Evolutionary conservation across 2,113 vertebrate genomes (phyloP).

Genomic region (Callionymus lyra): DNA sequence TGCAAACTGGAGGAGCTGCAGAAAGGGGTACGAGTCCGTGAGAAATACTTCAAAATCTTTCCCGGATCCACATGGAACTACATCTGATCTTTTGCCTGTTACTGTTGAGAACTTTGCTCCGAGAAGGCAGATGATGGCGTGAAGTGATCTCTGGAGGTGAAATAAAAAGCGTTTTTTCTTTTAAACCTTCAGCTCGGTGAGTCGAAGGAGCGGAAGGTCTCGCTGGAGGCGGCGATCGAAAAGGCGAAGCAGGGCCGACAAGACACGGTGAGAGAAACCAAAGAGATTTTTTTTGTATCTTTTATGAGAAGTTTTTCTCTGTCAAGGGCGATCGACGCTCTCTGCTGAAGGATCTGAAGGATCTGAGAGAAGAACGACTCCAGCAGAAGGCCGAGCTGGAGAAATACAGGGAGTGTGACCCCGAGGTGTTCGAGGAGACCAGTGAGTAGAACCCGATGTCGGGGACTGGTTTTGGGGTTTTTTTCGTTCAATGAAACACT

Average conservation of each 20-base stretch:
- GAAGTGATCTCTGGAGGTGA: conserved; percentile 77
- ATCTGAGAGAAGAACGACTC: conserved; percentile 67
- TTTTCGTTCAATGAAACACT: too few relatives aligned
- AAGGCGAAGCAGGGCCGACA: conserved; percentile 83
- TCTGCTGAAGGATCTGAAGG: conserved; percentile 70
- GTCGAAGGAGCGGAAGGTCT: conserved; percentile 67
- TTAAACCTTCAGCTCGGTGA: too few relatives aligned
- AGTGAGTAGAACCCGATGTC: conserved; percentile 72
- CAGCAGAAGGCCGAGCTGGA: conserved; percentile 77
- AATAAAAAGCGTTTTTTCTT: too few relatives aligned
- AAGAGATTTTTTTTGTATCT: not conserved
- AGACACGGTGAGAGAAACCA: conserved; percentile 77
- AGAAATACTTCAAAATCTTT: too few relatives aligned
- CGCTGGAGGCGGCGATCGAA: conserved; percentile 69
- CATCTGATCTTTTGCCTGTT: too few relatives aligned
- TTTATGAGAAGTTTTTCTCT: not conserved
- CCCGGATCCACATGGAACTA: too few relatives aligned
- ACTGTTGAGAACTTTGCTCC: not conserved
- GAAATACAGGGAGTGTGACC: conserved; percentile 88
- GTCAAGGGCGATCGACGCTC: conserved; percentile 72
- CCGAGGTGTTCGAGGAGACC: conserved; percentile 82
- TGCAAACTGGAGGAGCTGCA: conserved; percentile 77
- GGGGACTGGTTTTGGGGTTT: too few relatives aligned
- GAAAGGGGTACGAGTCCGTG: too few relatives aligned
- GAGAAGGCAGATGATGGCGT: too few relatives aligned